A percentile compares a stretch with the other conserved stretches of the same genome.
phyloP scores from a whole-genome alignment of 1,140 invertebrate genomes.

The Araneus ventricosus region DNA sequence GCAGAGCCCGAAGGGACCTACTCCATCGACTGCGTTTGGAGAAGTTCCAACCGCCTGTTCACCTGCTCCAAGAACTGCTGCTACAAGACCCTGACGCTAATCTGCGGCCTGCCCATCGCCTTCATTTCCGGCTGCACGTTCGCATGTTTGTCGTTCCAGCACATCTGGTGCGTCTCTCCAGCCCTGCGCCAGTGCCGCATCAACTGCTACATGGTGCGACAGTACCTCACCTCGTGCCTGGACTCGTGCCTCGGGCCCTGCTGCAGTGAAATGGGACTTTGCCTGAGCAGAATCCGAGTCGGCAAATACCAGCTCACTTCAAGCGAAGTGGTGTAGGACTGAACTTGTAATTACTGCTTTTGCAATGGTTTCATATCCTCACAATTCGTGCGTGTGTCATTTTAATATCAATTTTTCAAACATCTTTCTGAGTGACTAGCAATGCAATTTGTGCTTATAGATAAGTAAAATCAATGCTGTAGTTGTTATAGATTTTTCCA shows the following conservation, averaged over 20 bases:
- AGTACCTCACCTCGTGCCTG: slow-evolving; percentile 83
- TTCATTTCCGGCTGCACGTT: slow-evolving; percentile 86
- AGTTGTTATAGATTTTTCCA: too few species aligned
- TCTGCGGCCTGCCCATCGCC: slow-evolving; percentile 86
- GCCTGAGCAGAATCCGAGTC: slow-evolving; percentile 85
- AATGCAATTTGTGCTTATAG: too few species aligned
- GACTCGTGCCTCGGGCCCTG: slow-evolving; percentile 84
- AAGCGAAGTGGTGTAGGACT: slow-evolving; percentile 46
- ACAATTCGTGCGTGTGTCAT: not conserved
- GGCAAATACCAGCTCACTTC: slow-evolving; percentile 50
- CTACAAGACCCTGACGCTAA: slow-evolving; percentile 85
- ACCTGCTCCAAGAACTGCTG: slow-evolving; percentile 85
- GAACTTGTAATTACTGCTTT: not conserved
- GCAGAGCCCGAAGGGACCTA: slow-evolving; percentile 88
- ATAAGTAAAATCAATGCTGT: too few species aligned
- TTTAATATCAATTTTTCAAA: not conserved
- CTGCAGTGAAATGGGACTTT: slow-evolving; percentile 84
- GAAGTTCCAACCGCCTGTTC: slow-evolving; percentile 86
- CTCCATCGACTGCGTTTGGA: slow-evolving; percentile 88
- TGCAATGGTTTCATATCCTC: not conserved
- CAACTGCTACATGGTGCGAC: slow-evolving; percentile 84
- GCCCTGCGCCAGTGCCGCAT: slow-evolving; percentile 85
- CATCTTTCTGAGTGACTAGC: too few species aligned
- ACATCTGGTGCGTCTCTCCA: slow-evolving; percentile 87
- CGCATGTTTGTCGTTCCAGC: slow-evolving; percentile 88